phyloP scores from a whole-genome alignment of 2,113 vertebrate species.

The Grammomys dolichurus region DNA sequence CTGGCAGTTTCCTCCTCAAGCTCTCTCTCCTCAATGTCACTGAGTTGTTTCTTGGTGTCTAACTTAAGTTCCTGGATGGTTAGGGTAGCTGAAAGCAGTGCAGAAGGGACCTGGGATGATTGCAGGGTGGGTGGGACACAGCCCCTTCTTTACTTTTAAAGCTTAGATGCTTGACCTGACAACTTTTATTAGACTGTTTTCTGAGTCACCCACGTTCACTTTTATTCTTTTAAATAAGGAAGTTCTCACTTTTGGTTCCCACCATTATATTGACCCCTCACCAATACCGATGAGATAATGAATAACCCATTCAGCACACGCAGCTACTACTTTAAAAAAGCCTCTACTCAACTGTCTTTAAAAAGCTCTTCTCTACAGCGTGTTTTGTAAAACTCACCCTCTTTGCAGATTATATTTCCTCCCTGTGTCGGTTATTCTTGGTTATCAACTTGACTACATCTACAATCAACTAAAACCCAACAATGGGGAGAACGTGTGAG shows the following conservation, averaged over 20 bases:
- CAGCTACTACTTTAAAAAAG: neutral
- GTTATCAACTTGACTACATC: neutral
- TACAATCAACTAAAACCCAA: neutral
- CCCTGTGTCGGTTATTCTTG: neutral
- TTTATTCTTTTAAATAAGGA: neutral
- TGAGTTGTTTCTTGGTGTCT: neutral
- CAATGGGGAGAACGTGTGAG: neutral
- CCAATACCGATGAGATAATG: neutral
- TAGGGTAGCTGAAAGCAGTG: neutral
- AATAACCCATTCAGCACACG: neutral
- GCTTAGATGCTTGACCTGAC: neutral
- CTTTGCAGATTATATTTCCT: neutral
- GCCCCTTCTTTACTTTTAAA: neutral
- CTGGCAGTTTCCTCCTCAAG: neutral
- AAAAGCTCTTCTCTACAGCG: neutral
- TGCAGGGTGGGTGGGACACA: neutral
- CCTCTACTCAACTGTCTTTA: neutral
- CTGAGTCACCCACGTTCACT: neutral
- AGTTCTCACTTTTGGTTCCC: neutral
- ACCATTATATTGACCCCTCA: neutral
- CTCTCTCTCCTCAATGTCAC: neutral
- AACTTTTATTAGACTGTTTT: neutral
- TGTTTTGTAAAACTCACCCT: neutral
- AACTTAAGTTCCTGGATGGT: neutral
- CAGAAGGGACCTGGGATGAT: neutral